Evolutionary conservation across 2,797 vertebrate species (phyloP), one percentile per base, ranked within the genome.

Genomic region (Sebastes steindachneri): DNA sequence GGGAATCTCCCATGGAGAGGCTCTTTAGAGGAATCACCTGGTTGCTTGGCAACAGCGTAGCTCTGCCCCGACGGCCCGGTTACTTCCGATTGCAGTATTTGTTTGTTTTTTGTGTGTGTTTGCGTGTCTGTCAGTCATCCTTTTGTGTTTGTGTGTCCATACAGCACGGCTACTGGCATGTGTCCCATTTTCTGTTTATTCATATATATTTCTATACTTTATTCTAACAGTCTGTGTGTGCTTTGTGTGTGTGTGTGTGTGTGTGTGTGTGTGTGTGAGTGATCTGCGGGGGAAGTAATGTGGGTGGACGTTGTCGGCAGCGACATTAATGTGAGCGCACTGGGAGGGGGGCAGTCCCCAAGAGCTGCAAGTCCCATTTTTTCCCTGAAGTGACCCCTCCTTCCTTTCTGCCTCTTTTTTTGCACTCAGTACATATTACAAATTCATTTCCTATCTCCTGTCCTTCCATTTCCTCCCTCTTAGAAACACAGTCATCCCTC

Each of bases 21-120:
- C 89, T 93, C 90, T 95, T 95, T 89, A 83, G 90, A 95, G 95
- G 94, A 95, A 94, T 94, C 95, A 95, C 95, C 95, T 95, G 94
- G 95, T 96, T 96, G 95, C 95, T 35, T 93, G 84, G 95, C 93
- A 96, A 96, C 95, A 95, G 92, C 70, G 83, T 93, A 93, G 89
- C 89, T 76, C 86, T 91, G 93, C 91, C 92, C 89, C 55, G 62
- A 81, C 66, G 78, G 91, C 91, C 90, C 59, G 57, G 73, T 92
- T 91, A 93, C 93, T 94, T 94, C 92, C 86, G 84, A 92, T 90
- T 62, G 84, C 74, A 64, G 73, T 76, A 23, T 86, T 83, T 87
- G 83, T 91, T 86, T 90, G 75, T 86, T 88, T 85, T 82, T 17
- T 26, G 60, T 69, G 66, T 77, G 72, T 75, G 66, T 86, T 37